A percentile compares a stretch with the other conserved stretches of the same genome.
Evolutionary conservation across 2,113 vertebrate genomes (phyloP).

Genomic region (Ginglymostoma cirratum): DNA sequence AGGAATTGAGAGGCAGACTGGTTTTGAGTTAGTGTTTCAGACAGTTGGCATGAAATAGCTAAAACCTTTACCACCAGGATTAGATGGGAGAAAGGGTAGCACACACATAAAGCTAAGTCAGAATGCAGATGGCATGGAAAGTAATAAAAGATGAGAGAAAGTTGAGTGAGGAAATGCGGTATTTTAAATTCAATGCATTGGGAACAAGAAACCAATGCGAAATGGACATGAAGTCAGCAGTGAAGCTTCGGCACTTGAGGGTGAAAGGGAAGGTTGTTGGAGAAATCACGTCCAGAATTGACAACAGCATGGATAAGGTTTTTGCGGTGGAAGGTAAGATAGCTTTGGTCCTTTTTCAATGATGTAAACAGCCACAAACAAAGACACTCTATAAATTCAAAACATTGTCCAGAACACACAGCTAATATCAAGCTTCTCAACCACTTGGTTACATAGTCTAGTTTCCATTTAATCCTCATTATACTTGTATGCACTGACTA

Average conservation of each 20-base stretch:
- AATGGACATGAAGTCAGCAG: background rate
- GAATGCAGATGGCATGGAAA: background rate
- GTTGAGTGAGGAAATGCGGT: background rate
- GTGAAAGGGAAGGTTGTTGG: background rate
- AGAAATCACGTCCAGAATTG: background rate
- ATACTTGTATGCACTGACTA: background rate
- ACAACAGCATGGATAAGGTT: background rate
- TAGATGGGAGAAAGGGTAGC: background rate
- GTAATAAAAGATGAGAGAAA: background rate
- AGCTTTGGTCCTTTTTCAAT: background rate
- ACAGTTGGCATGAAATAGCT: background rate
- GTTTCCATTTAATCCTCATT: background rate
- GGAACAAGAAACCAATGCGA: background rate
- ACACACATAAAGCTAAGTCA: too few species aligned
- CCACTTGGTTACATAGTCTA: background rate
- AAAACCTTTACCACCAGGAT: background rate
- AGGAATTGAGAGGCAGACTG: background rate
- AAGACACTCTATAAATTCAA: background rate
- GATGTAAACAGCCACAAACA: background rate
- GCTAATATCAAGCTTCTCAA: background rate
- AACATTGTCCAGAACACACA: background rate
- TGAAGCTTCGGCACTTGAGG: background rate
- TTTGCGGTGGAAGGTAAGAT: background rate
- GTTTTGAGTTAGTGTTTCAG: background rate
- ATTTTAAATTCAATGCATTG: background rate